These are phyloP conservation scores for Punctoribates punctum DNA, from an alignment of 2,888 invertebrate species.

Conservation along the genomic window DNA sequence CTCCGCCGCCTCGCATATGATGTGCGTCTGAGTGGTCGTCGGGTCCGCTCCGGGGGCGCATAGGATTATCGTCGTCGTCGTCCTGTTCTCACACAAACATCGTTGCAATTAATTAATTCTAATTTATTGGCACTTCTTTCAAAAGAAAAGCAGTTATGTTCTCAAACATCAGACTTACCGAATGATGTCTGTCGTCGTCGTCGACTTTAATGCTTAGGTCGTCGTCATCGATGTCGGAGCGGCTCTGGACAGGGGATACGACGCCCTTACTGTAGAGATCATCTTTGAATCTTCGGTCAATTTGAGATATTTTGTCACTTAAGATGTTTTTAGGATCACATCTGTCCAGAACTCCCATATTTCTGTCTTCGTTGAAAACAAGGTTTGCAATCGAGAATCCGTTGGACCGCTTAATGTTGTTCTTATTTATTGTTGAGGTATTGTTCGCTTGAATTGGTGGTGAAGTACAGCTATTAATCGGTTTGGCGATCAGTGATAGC, in stretches of 20 bases:
- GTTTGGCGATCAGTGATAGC: constrained; percentile 19
- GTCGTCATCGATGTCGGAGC: constrained; percentile 43
- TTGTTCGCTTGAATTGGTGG: background rate
- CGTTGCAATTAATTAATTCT: background rate
- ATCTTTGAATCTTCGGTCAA: constrained; percentile 2
- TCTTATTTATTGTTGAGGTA: background rate
- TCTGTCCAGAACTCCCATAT: constrained; percentile 25
- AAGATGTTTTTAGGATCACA: constrained; percentile 9
- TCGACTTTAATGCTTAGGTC: constrained; percentile 46
- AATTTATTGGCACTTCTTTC: background rate
- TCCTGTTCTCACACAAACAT: constrained; percentile 5
- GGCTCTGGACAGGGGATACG: background rate
- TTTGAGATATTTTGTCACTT: constrained; percentile 12
- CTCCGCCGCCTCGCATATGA: background rate
- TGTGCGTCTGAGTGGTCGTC: constrained; percentile 1
- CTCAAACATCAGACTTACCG: background rate
- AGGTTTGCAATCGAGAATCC: constrained; percentile 32
- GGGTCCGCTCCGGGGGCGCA: constrained; percentile 31
- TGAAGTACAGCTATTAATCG: constrained; percentile 6
- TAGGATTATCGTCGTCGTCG: constrained; percentile 22
- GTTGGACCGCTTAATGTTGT: constrained; percentile 27
- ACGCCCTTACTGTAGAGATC: background rate
- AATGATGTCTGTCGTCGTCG: constrained; percentile 44
- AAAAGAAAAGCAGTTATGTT: background rate
- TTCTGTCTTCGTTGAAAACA: constrained; percentile 22